Base-by-base conservation (phyloP, 2,888 invertebrate species). In the Anoncus sp. region DNA sequence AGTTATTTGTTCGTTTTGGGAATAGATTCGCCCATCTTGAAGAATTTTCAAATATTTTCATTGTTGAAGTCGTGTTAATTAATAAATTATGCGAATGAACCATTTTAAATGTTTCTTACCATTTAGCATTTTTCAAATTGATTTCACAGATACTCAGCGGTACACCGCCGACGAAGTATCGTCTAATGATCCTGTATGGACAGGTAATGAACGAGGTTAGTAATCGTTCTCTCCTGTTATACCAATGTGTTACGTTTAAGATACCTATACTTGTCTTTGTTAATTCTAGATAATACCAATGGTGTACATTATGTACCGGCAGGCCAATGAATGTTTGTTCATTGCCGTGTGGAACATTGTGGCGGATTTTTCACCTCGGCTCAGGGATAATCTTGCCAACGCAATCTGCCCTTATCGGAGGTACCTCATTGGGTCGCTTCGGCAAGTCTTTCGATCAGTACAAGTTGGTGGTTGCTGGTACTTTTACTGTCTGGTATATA, bases 321-420 rank as follows among this genome's bases (percentile, higher is more conserved):
- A 18, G 12, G 18, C 12, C 24, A 55, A 43, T 20, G 16, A 27
- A 45, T 31, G 18, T 3, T 43, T 31, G 31, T 67, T 35, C 18
- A 12, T 20, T 20, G 55, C 57, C 18, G 45, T 67, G 47, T 67
- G 55, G 55, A 31, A 55, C 35, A 31, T 35, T 20, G 2, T 67
- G 24, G 16, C 40, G 7, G 27, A 6, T 14, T 18, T 67, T 20
- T 16, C 43, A 18, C 57, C 67, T 5, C 16, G 27, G 18, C 10
- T 67, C 3, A 27, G n/a, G 9, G 31, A 5, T 10, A 27, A 18
- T 66, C 5, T 67, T 22, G 14, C 31, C 12, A 27, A 18, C 7
- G 55, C 45, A 20, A 31, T 67, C 18, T 67, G 67, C 31, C 31
- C 57, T 10, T 67, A 67, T 20, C 43, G 45, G 12, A 45, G 45